phyloP scores from a whole-genome alignment of 1,140 invertebrate genomes.

The Melitaea cinxia region DNA sequence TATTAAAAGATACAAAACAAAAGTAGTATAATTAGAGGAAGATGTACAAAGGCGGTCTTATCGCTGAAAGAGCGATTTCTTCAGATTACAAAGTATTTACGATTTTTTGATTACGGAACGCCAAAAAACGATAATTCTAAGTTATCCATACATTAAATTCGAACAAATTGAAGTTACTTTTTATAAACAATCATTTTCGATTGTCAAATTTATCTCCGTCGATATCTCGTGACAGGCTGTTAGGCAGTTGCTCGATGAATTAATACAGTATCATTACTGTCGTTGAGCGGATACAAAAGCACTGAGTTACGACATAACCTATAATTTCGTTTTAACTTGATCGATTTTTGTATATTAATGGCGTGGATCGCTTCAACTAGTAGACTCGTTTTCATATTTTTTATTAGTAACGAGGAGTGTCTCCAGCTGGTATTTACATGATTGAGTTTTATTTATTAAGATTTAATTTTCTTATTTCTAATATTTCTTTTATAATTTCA shows the following conservation, averaged over 20 bases:
- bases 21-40: too few species aligned
- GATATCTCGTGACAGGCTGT: slow-evolving; percentile 41
- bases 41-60: too few species aligned
- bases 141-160: not conserved
- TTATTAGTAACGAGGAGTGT: not conserved
- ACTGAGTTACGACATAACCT: slow-evolving; percentile 60
- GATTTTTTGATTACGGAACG: not conserved
- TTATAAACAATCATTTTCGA: slow-evolving; percentile 18
- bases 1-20: too few species aligned
- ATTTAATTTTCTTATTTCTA: too few species aligned
- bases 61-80: too few species aligned
- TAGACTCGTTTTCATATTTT: not conserved
- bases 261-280: slow-evolving; percentile 66
- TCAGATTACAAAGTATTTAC: too few species aligned
- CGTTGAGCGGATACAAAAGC: slow-evolving; percentile 59
- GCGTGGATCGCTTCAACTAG: not conserved
- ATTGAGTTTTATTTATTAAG: too few species aligned
- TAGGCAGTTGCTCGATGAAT: slow-evolving; percentile 47
- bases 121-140: not conserved
- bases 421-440: not conserved
- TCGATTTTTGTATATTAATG: slow-evolving; percentile 28
- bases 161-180: not conserved
- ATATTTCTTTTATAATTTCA: too few species aligned
- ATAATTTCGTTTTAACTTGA: slow-evolving; percentile 64
- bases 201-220: slow-evolving; percentile 54